phyloP scores from a whole-genome alignment of 2,797 vertebrate genomes.

The Buceros bicornis region DNA sequence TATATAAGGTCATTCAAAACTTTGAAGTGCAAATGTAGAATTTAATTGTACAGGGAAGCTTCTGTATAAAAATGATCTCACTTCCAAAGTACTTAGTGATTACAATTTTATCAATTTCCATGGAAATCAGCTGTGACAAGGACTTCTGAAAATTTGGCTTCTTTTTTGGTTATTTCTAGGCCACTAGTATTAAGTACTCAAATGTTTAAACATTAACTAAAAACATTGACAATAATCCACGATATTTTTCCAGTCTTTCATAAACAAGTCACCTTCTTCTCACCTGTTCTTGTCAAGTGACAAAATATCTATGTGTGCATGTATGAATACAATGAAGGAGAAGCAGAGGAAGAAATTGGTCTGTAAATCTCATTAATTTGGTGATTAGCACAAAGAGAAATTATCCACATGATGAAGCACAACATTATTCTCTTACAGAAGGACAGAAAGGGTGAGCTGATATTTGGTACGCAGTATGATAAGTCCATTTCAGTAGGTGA shows the following conservation, averaged over 20 bases:
- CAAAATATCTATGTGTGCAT: background rate
- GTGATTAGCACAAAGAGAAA: slow-evolving; percentile 19
- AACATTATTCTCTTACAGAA: slow-evolving; percentile 25
- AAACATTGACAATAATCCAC: background rate
- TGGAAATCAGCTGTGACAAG: background rate
- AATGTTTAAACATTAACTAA: background rate
- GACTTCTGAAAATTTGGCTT: background rate
- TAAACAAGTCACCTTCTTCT: background rate
- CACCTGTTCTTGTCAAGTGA: background rate
- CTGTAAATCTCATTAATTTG: slow-evolving; percentile 27
- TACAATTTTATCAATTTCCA: background rate
- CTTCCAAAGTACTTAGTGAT: background rate
- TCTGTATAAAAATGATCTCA: background rate
- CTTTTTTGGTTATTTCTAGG: background rate
- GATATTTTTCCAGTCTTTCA: background rate
- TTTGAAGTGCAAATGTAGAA: background rate
- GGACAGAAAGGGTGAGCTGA: background rate
- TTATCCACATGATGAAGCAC: slow-evolving; percentile 23
- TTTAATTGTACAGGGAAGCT: background rate
- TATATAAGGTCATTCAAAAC: background rate
- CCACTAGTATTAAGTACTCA: background rate
- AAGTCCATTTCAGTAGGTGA: background rate
- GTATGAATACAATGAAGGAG: background rate
- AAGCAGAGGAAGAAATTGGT: slow-evolving; percentile 10
- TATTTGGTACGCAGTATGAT: slow-evolving; percentile 3